These are phyloP conservation scores for Coracopsis vasa DNA, from an alignment of 2,113 vertebrate species.

Conservation along the genomic window DNA sequence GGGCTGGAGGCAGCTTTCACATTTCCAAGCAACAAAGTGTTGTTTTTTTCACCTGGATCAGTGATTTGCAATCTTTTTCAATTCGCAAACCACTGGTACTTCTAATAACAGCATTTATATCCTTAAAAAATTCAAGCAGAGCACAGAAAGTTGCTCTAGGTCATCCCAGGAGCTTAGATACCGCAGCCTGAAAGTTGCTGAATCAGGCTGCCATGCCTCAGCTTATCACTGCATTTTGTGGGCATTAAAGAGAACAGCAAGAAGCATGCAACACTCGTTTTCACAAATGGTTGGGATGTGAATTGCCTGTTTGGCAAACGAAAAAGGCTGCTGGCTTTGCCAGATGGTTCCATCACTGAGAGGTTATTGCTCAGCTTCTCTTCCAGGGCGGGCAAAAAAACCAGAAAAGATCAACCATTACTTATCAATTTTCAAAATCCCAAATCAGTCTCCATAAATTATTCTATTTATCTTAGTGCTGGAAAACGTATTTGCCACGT, in stretches of 20 bases:
- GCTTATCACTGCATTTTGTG: neutral
- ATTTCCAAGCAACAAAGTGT: neutral
- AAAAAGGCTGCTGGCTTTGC: constrained; percentile 1
- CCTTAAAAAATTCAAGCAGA: neutral
- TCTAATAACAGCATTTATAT: neutral
- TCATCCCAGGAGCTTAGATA: neutral
- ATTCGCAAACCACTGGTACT: neutral
- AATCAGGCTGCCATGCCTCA: neutral
- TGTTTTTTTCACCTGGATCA: neutral
- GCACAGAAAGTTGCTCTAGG: neutral
- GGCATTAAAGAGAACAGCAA: neutral
- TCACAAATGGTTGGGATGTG: neutral
- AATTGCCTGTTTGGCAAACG: neutral
- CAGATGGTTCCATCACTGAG: constrained; percentile 13
- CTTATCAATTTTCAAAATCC: constrained; percentile 42
- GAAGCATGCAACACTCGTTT: neutral
- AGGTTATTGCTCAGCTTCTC: neutral
- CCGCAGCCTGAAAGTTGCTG: neutral
- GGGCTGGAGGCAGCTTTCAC: neutral
- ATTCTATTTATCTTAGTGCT: constrained; percentile 3
- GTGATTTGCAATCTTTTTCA: neutral
- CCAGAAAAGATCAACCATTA: neutral
- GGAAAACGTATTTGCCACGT: neutral
- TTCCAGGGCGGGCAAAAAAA: neutral
- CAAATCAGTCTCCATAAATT: constrained; percentile 42